Conservation (phyloP, 1,140 invertebrate species). For the Drosophila ercepeae region DNA sequence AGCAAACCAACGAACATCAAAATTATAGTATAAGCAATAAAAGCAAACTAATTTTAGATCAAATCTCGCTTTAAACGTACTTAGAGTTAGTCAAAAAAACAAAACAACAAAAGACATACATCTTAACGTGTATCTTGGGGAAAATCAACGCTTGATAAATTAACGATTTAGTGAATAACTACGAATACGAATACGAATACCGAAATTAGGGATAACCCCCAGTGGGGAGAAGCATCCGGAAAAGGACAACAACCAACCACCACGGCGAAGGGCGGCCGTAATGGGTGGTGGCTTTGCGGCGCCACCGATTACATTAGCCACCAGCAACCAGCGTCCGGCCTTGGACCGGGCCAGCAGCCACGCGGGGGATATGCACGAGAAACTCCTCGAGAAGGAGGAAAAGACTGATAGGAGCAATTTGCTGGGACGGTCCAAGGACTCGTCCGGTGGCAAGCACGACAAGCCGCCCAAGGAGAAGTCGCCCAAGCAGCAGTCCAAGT, state of each 20-base stretch:
- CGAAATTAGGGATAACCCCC: slow-evolving; percentile 13
- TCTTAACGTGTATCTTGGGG: slow-evolving; percentile 43
- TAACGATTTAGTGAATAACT: slow-evolving; percentile 50
- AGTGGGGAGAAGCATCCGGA: not conserved
- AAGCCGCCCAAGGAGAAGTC: slow-evolving; percentile 58
- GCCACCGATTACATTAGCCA: slow-evolving; percentile 68
- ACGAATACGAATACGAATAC: slow-evolving; percentile 11
- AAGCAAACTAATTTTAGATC: slow-evolving; percentile 16
- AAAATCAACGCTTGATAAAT: slow-evolving; percentile 64
- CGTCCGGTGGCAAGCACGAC: not conserved
- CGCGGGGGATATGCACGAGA: slow-evolving; percentile 72
- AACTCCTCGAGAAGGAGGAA: slow-evolving; percentile 75
- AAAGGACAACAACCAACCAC: slow-evolving; percentile 9
- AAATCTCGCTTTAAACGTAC: slow-evolving; percentile 34
- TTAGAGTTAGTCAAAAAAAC: slow-evolving; percentile 31
- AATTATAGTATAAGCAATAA: slow-evolving; percentile 52
- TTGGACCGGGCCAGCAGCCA: slow-evolving; percentile 5
- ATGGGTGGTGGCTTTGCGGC: slow-evolving; percentile 82
- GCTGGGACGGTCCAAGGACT: slow-evolving; percentile 58
- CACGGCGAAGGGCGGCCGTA: slow-evolving; percentile 56
- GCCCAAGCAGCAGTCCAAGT: slow-evolving; percentile 72
- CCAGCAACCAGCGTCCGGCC: slow-evolving; percentile 38
- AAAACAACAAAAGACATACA: slow-evolving; percentile 3
- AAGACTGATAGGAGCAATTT: slow-evolving; percentile 74
- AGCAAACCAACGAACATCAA: slow-evolving; percentile 46